phyloP scores from a whole-genome alignment of 2,797 vertebrate species.

The Fratercula arctica region DNA sequence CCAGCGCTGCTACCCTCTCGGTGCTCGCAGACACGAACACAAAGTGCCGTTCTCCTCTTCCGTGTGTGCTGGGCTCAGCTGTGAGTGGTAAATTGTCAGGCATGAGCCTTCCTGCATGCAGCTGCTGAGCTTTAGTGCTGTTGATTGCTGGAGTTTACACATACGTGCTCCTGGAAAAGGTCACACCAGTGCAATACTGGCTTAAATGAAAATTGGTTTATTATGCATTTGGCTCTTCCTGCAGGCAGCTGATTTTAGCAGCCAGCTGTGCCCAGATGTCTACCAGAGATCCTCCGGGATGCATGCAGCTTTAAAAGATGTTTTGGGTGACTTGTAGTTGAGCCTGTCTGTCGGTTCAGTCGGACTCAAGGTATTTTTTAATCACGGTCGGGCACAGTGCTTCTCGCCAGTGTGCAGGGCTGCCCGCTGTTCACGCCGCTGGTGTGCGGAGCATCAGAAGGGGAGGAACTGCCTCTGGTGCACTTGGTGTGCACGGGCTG shows the following conservation, averaged over 20 bases:
- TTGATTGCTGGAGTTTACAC: not conserved
- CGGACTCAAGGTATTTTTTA: not conserved
- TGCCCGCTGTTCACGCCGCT: fast-evolving
- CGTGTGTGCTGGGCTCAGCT: fast-evolving
- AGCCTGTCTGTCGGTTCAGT: not conserved
- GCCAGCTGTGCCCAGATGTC: slow-evolving; percentile 47
- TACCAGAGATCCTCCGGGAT: not conserved
- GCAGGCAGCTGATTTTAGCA: slow-evolving; percentile 6
- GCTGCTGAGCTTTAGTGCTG: not conserved
- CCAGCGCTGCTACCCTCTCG: fast-evolving
- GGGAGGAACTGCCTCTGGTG: not conserved
- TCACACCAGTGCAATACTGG: not conserved
- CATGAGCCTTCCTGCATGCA: not conserved
- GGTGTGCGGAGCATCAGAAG: fast-evolving
- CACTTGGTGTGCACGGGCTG: not conserved
- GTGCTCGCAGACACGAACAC: not conserved
- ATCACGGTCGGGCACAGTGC: fast-evolving
- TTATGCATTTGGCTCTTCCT: not conserved
- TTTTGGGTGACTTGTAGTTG: not conserved
- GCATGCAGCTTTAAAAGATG: not conserved
- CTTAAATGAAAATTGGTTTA: not conserved
- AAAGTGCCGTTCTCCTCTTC: fast-evolving
- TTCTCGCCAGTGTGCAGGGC: fast-evolving
- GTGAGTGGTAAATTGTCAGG: fast-evolving
- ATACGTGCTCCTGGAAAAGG: not conserved